These are phyloP conservation scores for Nothobranchius furzeri DNA, from an alignment of 2,113 vertebrate genomes.

Conservation along the genomic window DNA sequence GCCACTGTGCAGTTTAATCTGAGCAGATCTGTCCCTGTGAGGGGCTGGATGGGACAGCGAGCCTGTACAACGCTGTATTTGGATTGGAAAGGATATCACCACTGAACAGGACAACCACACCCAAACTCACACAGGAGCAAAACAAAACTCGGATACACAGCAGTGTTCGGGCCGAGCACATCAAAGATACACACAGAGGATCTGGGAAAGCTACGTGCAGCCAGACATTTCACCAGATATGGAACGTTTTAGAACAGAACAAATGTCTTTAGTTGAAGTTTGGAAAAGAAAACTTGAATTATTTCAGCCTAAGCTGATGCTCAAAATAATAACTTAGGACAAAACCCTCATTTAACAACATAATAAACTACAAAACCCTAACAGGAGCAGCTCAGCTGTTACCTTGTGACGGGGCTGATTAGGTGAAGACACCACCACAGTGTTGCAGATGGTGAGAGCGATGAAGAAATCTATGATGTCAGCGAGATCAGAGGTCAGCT, in stretches of 20 bases:
- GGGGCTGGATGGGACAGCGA: constrained; percentile 5
- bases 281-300: not conserved
- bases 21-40: constrained; percentile 19
- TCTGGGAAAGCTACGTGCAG: constrained; percentile 26
- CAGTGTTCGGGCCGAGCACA: constrained; percentile 12
- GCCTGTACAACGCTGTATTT: not conserved
- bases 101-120: constrained; percentile 61
- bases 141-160: constrained; percentile 65
- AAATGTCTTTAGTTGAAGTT: no score
- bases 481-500: constrained; percentile 87
- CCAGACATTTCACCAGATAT: constrained; percentile 4
- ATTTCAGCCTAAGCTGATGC: not conserved
- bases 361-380: not conserved
- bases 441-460: constrained; percentile 96
- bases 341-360: not conserved
- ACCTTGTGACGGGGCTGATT: constrained; percentile 95
- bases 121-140: constrained; percentile 32
- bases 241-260: constrained; percentile 7
- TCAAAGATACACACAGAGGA: constrained; percentile 25
- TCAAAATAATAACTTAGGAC: no score
- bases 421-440: constrained; percentile 92
- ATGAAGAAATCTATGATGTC: constrained; percentile 96
- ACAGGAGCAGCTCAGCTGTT: not conserved
- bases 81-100: constrained; percentile 43
- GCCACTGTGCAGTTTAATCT: constrained; percentile 21